Percentiles rank a stretch among this genome's conserved stretches.
Evolutionary conservation across 2,888 invertebrate species (phyloP).

Genomic region (Leptarthrus brevirostris): DNA sequence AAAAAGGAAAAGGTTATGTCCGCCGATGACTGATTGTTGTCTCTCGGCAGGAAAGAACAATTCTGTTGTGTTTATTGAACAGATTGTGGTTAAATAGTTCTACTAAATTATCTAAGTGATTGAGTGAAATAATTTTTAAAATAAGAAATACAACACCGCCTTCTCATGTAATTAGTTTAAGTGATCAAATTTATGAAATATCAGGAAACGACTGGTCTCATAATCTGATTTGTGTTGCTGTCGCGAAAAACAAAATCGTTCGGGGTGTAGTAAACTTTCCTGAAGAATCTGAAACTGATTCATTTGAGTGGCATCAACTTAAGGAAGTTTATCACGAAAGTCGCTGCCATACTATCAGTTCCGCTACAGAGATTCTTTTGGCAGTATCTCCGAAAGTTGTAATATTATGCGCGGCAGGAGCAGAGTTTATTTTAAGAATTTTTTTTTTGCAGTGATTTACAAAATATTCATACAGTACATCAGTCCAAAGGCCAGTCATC

Average conservation of each 20-base stretch:
- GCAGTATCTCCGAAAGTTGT: slow-evolving; percentile 70
- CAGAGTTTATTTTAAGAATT: slow-evolving; percentile 70
- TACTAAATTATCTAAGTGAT: too few relatives aligned
- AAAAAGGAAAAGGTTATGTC: too few relatives aligned
- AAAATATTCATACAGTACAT: slow-evolving; percentile 59
- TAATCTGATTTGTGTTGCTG: slow-evolving; percentile 72
- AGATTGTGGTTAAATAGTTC: too few relatives aligned
- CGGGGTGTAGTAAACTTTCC: slow-evolving; percentile 71
- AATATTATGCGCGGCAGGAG: slow-evolving; percentile 68
- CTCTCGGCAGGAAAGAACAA: too few relatives aligned
- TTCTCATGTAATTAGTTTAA: slow-evolving; percentile 68
- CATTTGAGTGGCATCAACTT: slow-evolving; percentile 69
- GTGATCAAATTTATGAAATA: slow-evolving; percentile 71
- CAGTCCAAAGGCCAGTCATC: slow-evolving; percentile 69
- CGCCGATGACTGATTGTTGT: too few relatives aligned
- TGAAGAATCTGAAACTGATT: slow-evolving; percentile 70
- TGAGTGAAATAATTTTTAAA: too few relatives aligned
- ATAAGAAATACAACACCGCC: slow-evolving; percentile 63
- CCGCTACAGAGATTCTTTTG: slow-evolving; percentile 72
- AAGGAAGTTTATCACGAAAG: slow-evolving; percentile 71
- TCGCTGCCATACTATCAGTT: slow-evolving; percentile 70
- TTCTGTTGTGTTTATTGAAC: too few relatives aligned
- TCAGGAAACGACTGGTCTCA: slow-evolving; percentile 76
- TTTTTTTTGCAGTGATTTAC: slow-evolving; percentile 71
- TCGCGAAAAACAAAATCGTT: slow-evolving; percentile 70